Conservation (phyloP, 1,140 invertebrate genomes). For the Lasioglossum albipes region DNA sequence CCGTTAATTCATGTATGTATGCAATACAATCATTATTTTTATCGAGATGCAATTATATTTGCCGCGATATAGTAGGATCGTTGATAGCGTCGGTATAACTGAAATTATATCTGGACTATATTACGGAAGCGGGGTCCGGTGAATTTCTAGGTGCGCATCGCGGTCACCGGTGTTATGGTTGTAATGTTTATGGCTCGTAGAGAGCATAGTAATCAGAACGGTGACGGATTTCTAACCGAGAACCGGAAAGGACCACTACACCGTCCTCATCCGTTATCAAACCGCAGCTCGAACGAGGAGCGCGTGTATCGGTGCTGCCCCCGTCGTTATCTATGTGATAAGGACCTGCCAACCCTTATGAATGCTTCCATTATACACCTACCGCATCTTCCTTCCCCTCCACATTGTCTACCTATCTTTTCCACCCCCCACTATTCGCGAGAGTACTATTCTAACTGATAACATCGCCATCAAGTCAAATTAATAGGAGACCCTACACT, state of each 20-base stretch:
- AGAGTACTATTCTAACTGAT: neutral
- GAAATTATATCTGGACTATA: neutral
- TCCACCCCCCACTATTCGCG: constrained; percentile 10
- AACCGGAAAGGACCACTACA: constrained; percentile 67
- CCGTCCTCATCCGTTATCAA: constrained; percentile 66
- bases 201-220: constrained; percentile 54
- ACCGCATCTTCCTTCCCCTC: constrained; percentile 40
- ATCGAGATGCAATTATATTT: too few species aligned
- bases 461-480: neutral
- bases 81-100: neutral
- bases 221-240: constrained; percentile 49
- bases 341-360: constrained; percentile 76
- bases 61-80: too few species aligned
- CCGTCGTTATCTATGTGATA: constrained; percentile 73
- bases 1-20: too few species aligned
- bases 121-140: constrained; percentile 1
- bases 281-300: constrained; percentile 62
- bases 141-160: neutral
- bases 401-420: constrained; percentile 2
- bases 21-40: too few species aligned
- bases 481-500: too few species aligned
- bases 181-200: constrained; percentile 38
- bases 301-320: constrained; percentile 57
- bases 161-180: constrained; percentile 12
- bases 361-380: constrained; percentile 74